phyloP scores from a whole-genome alignment of 53 echinoderm and acorn worm genomes.

The Antedon mediterranea region DNA sequence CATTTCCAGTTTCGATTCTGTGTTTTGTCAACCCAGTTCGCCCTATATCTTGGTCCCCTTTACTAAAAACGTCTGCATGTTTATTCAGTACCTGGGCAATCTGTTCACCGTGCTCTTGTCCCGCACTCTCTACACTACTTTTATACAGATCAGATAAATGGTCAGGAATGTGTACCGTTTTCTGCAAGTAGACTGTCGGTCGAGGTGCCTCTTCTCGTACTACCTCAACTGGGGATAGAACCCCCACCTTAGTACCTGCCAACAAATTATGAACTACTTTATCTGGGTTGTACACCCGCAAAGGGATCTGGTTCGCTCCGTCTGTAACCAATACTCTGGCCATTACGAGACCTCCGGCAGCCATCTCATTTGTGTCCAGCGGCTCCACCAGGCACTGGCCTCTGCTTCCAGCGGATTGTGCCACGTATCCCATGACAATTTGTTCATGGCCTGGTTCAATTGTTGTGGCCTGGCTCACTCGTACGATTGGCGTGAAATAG shows the following conservation, averaged over 20 bases:
- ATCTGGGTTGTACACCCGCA: slow-evolving; percentile 29
- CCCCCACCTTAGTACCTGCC: slow-evolving; percentile 11
- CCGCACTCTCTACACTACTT: background rate
- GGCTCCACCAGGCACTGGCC: slow-evolving; percentile 14
- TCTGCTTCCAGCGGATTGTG: background rate
- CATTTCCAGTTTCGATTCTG: slow-evolving; percentile 27
- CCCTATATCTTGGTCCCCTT: slow-evolving; percentile 19
- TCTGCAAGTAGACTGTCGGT: too few species aligned
- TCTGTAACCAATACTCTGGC: slow-evolving; percentile 15
- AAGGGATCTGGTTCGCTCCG: slow-evolving; percentile 3
- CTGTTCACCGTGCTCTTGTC: background rate
- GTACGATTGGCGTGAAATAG: slow-evolving; percentile 4
- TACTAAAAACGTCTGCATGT: background rate
- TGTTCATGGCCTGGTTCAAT: slow-evolving; percentile 21
- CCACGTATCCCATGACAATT: slow-evolving; percentile 7
- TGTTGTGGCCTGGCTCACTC: slow-evolving; percentile 9
- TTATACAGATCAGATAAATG: slow-evolving; percentile 25
- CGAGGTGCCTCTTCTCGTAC: background rate
- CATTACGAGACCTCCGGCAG: slow-evolving; percentile 9
- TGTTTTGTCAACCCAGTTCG: slow-evolving; percentile 39
- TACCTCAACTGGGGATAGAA: slow-evolving; percentile 12
- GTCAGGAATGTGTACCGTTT: background rate
- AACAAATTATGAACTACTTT: slow-evolving; percentile 3
- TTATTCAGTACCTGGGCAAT: background rate
- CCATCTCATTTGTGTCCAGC: slow-evolving; percentile 10